These are phyloP conservation scores for Gorsachius magnificus DNA, from an alignment of 2,797 vertebrate species.

Conservation along the genomic window DNA sequence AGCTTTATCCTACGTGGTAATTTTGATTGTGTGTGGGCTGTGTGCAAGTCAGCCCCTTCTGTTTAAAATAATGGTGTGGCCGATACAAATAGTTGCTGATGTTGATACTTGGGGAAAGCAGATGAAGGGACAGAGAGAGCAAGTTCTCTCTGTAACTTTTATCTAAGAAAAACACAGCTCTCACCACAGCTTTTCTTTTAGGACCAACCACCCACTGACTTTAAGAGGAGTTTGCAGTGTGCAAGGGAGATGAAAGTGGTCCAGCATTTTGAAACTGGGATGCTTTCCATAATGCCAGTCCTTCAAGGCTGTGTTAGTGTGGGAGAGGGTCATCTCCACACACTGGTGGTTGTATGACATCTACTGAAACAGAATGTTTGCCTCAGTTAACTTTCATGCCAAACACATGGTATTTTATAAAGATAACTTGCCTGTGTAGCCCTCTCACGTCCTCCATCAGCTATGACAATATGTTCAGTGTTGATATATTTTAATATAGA, in stretches of 20 bases:
- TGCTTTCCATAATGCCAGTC: conserved; percentile 34
- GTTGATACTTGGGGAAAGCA: neutral
- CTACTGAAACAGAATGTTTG: conserved; percentile 43
- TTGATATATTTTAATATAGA: conserved; percentile 65
- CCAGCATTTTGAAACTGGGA: conserved; percentile 3
- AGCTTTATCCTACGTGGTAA: conserved; percentile 8
- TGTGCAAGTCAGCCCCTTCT: neutral
- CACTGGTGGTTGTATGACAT: conserved; percentile 6
- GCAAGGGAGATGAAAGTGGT: neutral
- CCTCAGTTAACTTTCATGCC: conserved; percentile 33
- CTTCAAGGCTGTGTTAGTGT: conserved; percentile 36
- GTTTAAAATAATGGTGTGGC: conserved; percentile 17
- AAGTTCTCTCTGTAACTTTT: neutral
- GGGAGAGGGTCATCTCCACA: conserved; percentile 27
- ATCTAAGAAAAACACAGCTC: conserved; percentile 10
- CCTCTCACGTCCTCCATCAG: conserved; percentile 38
- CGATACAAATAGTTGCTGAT: conserved; percentile 29
- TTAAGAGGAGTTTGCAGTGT: neutral
- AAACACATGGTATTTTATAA: conserved; percentile 58
- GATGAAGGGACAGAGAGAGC: neutral
- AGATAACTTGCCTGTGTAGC: neutral
- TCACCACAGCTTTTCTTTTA: neutral
- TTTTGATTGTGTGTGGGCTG: conserved; percentile 33
- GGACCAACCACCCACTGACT: conserved; percentile 18
- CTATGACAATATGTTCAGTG: conserved; percentile 66